phyloP scores from a whole-genome alignment of 2,888 invertebrate genomes.

The Gymnoscelis rufifasciata region DNA sequence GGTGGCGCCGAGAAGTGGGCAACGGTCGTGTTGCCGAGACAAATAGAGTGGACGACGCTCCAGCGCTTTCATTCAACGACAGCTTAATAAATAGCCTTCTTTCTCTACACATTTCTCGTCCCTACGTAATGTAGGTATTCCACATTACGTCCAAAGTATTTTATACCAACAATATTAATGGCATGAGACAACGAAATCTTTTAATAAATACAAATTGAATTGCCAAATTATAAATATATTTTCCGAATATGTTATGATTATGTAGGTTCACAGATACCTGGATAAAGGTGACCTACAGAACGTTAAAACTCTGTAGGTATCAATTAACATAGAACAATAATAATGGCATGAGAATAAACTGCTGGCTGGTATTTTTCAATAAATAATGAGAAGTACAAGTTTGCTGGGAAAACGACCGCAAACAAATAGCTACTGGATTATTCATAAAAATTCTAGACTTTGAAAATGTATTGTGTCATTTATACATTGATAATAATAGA shows the following conservation, averaged over 20 bases:
- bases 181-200: too few relatives aligned
- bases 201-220: too few relatives aligned
- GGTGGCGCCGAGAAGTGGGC: conserved; percentile 61
- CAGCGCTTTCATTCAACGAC: conserved; percentile 46
- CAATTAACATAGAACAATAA: background rate
- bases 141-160: too few relatives aligned
- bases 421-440: conserved; percentile 1
- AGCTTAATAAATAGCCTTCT: conserved; percentile 63
- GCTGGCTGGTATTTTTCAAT: conserved; percentile 5
- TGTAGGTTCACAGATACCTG: too few relatives aligned
- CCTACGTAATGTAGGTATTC: too few relatives aligned
- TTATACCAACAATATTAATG: background rate
- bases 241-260: background rate
- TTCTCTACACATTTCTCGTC: conserved; percentile 45
- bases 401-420: conserved; percentile 11
- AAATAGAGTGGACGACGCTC: conserved; percentile 64
- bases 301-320: background rate
- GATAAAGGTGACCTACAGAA: background rate
- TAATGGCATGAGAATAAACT: conserved; percentile 16
- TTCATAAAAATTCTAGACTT: background rate
- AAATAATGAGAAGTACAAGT: conserved; percentile 10
- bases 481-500: too few relatives aligned
- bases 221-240: background rate
- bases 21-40: conserved; percentile 63
- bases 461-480: too few relatives aligned